Evolutionary conservation across 2,888 invertebrate genomes (phyloP).

Genomic region (Bursaphelenchus okinawaensis): DNA sequence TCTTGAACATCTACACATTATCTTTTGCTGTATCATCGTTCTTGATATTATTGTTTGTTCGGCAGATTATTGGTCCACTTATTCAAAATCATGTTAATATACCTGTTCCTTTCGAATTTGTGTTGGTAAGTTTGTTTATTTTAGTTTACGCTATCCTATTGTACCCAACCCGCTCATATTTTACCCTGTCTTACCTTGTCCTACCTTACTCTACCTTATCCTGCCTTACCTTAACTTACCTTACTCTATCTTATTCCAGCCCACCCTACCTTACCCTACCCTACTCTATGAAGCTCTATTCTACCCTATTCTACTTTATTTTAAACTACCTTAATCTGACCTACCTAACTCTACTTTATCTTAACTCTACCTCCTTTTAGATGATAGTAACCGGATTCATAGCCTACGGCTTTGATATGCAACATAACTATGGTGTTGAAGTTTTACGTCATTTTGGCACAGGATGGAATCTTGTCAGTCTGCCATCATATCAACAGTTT

Average conservation of each 20-base stretch:
- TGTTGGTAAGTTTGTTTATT: slow-evolving; percentile 20
- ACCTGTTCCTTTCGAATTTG: slow-evolving; percentile 34
- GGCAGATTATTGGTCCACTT: slow-evolving; percentile 33
- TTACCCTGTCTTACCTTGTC: no score
- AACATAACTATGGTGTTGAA: slow-evolving; percentile 3
- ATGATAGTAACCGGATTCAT: slow-evolving; percentile 19
- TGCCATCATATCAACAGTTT: slow-evolving; percentile 14
- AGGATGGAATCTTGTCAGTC: neutral
- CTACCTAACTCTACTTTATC: no score
- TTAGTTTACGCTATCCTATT: no score
- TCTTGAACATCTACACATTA: slow-evolving; percentile 33
- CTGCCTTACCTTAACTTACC: no score
- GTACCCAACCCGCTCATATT: no score
- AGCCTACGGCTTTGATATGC: slow-evolving; percentile 18
- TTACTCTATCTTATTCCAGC: no score
- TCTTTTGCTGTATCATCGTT: slow-evolving; percentile 27
- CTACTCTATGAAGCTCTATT: no score
- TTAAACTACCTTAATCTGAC: no score
- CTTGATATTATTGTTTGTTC: slow-evolving; percentile 25
- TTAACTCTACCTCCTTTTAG: slow-evolving; percentile 20
- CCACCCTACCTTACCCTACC: no score
- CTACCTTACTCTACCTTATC: no score
- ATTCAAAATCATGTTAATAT: slow-evolving; percentile 20
- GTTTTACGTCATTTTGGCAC: neutral
- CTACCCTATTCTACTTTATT: no score